Conservation (phyloP, 1,140 invertebrate species). For the Drosophila ananassae region DNA sequence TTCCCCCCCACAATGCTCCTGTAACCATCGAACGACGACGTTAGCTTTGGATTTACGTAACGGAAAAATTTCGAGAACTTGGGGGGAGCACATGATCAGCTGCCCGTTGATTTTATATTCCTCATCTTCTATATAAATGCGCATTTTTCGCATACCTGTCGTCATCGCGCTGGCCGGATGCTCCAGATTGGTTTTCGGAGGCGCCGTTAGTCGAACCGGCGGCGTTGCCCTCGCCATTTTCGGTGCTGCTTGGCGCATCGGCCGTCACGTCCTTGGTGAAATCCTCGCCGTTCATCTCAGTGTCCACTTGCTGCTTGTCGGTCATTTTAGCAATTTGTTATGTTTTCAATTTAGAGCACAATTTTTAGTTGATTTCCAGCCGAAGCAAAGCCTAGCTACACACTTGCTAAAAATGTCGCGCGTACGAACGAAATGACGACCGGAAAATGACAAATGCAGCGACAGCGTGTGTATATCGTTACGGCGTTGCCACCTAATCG, state of each 20-base stretch:
- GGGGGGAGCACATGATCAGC: constrained; percentile 70
- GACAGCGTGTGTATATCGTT: constrained; percentile 61
- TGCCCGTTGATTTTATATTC: constrained; percentile 24
- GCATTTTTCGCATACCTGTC: constrained; percentile 86
- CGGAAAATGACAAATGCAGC: constrained; percentile 77
- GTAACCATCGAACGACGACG: constrained; percentile 58
- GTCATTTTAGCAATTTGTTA: constrained; percentile 65
- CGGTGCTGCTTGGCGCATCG: constrained; percentile 86
- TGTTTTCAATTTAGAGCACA: constrained; percentile 59
- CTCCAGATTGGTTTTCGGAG: constrained; percentile 86
- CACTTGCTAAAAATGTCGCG: constrained; percentile 73
- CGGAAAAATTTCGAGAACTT: constrained; percentile 49
- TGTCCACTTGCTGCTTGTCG: constrained; percentile 72
- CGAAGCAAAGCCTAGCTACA: constrained; percentile 49
- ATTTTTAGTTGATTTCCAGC: constrained; percentile 35
- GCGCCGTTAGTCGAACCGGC: constrained; percentile 86
- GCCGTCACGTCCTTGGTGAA: constrained; percentile 88
- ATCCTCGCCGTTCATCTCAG: constrained; percentile 86
- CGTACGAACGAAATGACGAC: constrained; percentile 72
- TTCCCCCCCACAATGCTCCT: constrained; percentile 51
- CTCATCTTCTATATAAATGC: neutral
- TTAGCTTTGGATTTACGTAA: constrained; percentile 79
- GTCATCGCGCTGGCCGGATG: constrained; percentile 88
- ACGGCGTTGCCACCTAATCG: constrained; percentile 51
- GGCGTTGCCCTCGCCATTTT: constrained; percentile 85